Evolutionary conservation across 2,888 invertebrate genomes (phyloP).

Genomic region (Calliopum simillimum): DNA sequence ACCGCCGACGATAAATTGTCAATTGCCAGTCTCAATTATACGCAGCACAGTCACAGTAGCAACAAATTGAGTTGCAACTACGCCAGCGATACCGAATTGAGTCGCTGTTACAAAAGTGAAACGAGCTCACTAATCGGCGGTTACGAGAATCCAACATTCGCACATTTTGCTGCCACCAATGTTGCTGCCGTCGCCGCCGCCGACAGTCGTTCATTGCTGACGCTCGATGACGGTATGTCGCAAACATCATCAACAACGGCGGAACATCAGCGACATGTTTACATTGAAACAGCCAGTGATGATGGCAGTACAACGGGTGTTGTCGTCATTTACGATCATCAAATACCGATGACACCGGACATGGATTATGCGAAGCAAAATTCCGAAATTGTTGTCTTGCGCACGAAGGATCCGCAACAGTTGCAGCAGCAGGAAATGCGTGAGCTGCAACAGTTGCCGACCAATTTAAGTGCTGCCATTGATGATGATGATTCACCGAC

Average conservation of each 20-base stretch:
- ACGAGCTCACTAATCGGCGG: constrained; percentile 64
- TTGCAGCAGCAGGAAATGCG: constrained; percentile 55
- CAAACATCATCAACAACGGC: constrained; percentile 44
- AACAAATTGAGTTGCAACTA: constrained; percentile 3
- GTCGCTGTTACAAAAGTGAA: constrained; percentile 65
- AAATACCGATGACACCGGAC: constrained; percentile 63
- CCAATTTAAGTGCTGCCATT: constrained; percentile 48
- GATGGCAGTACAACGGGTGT: constrained; percentile 59
- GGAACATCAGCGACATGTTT: constrained; percentile 39
- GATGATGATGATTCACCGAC: constrained; percentile 50
- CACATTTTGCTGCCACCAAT: constrained; percentile 57
- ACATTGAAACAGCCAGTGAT: constrained; percentile 10
- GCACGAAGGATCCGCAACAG: constrained; percentile 63
- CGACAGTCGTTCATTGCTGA: constrained; percentile 46
- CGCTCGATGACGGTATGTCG: constrained; percentile 45
- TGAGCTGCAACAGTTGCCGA: constrained; percentile 59
- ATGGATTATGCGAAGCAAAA: constrained; percentile 66
- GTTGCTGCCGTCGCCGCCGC: constrained; percentile 39
- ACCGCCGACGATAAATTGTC: constrained; percentile 46
- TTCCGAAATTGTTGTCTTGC: constrained; percentile 65
- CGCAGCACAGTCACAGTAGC: constrained; percentile 6
- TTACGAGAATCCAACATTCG: constrained; percentile 66
- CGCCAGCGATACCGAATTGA: constrained; percentile 60
- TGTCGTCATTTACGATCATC: constrained; percentile 66
- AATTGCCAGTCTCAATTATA: constrained; percentile 43